A percentile compares a stretch with the other conserved stretches of the same genome.
phyloP scores from a whole-genome alignment of 1,140 invertebrate species.

The Euborellia annulipes region DNA sequence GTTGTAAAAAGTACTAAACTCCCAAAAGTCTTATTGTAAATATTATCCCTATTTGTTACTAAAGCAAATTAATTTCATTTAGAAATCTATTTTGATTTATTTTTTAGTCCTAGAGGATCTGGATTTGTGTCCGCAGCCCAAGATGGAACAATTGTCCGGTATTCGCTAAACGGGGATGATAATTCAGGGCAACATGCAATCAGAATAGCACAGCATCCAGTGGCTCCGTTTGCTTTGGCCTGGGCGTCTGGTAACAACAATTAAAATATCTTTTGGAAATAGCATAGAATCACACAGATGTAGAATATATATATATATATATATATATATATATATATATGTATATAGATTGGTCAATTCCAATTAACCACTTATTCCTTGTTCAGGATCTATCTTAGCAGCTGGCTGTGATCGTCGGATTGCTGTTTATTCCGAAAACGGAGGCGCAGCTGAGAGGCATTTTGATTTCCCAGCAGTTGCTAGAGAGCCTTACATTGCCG shows the following conservation, averaged over 20 bases:
- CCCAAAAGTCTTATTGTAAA: too few relatives aligned
- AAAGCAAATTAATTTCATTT: too few relatives aligned
- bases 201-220: slow-evolving; percentile 55
- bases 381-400: slow-evolving; percentile 40
- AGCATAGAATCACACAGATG: too few relatives aligned
- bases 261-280: too few relatives aligned
- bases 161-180: slow-evolving; percentile 56
- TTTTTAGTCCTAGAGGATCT: slow-evolving; percentile 50
- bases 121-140: slow-evolving; percentile 76
- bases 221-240: slow-evolving; percentile 67
- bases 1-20: too few relatives aligned
- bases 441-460: slow-evolving; percentile 49
- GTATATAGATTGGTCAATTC: too few relatives aligned
- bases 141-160: slow-evolving; percentile 80
- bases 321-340: too few relatives aligned
- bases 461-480: slow-evolving; percentile 68
- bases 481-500: slow-evolving; percentile 67
- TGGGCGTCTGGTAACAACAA: slow-evolving; percentile 64
- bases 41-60: too few relatives aligned
- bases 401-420: slow-evolving; percentile 76
- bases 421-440: slow-evolving; percentile 58
- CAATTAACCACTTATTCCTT: too few relatives aligned
- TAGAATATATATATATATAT: too few relatives aligned
- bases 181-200: slow-evolving; percentile 46
- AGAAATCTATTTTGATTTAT: too few relatives aligned